Evolutionary conservation across 1,140 invertebrate genomes (phyloP), one percentile per base, ranked within the genome.

Genomic region (Rhagoletis pomonella): DNA sequence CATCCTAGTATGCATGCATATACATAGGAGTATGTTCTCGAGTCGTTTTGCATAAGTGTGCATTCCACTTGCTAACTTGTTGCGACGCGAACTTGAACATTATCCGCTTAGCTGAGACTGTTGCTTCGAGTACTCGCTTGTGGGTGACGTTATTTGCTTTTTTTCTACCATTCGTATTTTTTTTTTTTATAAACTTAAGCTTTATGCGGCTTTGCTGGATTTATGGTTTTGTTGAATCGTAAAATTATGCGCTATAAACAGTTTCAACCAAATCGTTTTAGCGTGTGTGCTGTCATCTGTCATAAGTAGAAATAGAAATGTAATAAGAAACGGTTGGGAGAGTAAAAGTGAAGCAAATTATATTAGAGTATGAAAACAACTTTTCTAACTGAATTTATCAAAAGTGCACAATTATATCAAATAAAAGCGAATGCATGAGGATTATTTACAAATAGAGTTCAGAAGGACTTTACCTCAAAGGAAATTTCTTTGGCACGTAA

Each of bases 81-180:
- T 81, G 73, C 47, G 73, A 29, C 17, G 47, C 47, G 44, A 58
- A 81, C 73, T 81, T 81, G 73, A 4, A 7, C 47, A 42, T 81
- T 81, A 81, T 50, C 73, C 44, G 73, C 73, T 81, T 55, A 81
- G 73, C 47, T 19, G 73, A 12, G 47, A 55, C 47, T 81, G 69
- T 77, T 77, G 69, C 69, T 77, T 77, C 69, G 44, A 77, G 44
- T 47, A 14, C 17, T 67, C 29, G 19, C 29, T 3, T 67, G 65
- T 19, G 4, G 9, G 65, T 12, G 29, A 29, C 29, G 29, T 42
- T 62, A 9, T 9, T 29, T 1, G 64, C 64, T 29, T 65, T 65
- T 29, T 65, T 65, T 1, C 5, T 7, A 65, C 42, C 14, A 6
- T 73, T 73, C 10, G 12, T 9, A 42, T 73, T 73, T 73, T 17